These are phyloP conservation scores for Periophthalmus modestus DNA, from an alignment of 2,113 vertebrate species.

Conservation along the genomic window DNA sequence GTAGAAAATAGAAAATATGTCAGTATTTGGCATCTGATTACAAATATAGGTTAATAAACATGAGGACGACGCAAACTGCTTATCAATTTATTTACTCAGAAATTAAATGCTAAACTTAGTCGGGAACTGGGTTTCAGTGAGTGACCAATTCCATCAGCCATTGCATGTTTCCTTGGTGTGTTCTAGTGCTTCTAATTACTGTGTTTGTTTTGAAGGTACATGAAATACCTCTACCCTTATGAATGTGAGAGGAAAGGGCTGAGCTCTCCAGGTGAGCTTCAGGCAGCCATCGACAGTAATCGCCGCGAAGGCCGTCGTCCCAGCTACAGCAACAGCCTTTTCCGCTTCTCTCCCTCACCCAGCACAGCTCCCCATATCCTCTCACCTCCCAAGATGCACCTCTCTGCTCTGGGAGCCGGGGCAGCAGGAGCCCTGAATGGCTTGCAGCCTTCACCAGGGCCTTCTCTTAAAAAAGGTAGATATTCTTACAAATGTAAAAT, in stretches of 20 bases:
- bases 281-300: slow-evolving; percentile 97
- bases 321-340: slow-evolving; percentile 92
- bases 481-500: not conserved
- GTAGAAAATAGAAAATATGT: no score
- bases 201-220: slow-evolving; percentile 68
- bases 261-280: slow-evolving; percentile 92
- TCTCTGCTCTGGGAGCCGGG: slow-evolving; percentile 81
- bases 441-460: slow-evolving; percentile 80
- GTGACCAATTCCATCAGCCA: not conserved
- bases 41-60: not conserved
- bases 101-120: not conserved
- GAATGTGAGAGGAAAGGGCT: slow-evolving; percentile 96
- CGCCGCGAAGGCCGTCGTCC: slow-evolving; percentile 92
- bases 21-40: not conserved
- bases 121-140: not conserved
- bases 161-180: not conserved
- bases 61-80: not conserved
- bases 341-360: slow-evolving; percentile 84
- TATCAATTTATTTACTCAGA: not conserved
- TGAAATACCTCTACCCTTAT: slow-evolving; percentile 97
- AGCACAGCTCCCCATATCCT: slow-evolving; percentile 79
- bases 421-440: slow-evolving; percentile 74
- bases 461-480: slow-evolving; percentile 86
- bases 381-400: slow-evolving; percentile 87
- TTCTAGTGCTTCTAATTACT: not conserved